phyloP scores from a whole-genome alignment of 2,113 vertebrate species.

The Brevimyrus niger region DNA sequence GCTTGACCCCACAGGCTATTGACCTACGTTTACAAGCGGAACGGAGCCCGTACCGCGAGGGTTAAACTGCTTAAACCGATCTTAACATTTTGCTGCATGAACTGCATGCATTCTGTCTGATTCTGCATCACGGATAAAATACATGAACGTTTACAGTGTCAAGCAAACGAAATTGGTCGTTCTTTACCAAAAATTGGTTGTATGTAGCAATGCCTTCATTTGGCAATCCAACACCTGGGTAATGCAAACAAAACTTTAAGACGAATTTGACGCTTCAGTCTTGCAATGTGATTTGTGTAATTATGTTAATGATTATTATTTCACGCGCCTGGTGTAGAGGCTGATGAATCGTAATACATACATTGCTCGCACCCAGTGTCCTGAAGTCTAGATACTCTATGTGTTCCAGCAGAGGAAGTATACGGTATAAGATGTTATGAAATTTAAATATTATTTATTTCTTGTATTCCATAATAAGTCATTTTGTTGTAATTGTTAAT shows the following conservation, averaged over 20 bases:
- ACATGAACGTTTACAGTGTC: neutral
- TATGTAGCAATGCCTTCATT: neutral
- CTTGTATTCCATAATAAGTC: neutral
- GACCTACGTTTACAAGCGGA: slow-evolving; percentile 46
- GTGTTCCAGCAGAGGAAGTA: neutral
- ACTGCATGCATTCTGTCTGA: neutral
- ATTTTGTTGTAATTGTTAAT: neutral
- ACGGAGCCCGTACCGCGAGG: slow-evolving; percentile 31
- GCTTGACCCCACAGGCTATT: slow-evolving; percentile 43
- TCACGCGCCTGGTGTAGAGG: neutral
- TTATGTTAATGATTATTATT: neutral
- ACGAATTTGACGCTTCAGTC: neutral
- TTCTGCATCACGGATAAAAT: neutral
- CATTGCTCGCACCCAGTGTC: neutral
- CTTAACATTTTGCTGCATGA: slow-evolving; percentile 23
- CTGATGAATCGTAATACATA: neutral
- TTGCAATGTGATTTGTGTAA: neutral
- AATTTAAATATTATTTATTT: neutral
- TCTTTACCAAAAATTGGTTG: neutral
- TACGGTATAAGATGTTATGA: neutral
- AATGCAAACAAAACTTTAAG: neutral
- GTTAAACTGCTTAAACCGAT: slow-evolving; percentile 20
- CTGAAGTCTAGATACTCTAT: neutral
- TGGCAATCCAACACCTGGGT: neutral
- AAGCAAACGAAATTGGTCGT: neutral